These are phyloP conservation scores for Microcaecilia unicolor DNA, from an alignment of 2,797 vertebrate species.

Conservation along the genomic window DNA sequence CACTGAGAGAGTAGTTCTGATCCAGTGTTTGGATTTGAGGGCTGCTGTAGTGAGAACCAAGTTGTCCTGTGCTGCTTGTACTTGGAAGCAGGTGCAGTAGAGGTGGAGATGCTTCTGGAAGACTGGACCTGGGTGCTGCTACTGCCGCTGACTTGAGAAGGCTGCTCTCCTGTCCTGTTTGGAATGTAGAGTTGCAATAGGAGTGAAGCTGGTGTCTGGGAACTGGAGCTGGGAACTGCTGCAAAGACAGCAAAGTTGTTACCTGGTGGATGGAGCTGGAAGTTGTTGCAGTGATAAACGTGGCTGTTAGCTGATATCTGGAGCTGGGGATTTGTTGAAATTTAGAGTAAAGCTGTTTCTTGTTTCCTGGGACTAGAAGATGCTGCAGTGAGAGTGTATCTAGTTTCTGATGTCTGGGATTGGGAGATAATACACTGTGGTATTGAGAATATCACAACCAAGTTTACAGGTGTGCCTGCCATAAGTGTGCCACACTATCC, in stretches of 20 bases:
- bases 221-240: conserved; percentile 6
- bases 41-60: background rate
- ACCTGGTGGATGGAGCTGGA: conserved; percentile 1
- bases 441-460: no score
- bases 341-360: background rate
- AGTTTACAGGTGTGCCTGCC: no score
- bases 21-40: background rate
- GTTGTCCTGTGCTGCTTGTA: conserved; percentile 3
- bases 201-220: conserved; percentile 7
- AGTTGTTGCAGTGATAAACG: background rate
- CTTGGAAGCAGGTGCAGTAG: conserved; percentile 6
- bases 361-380: background rate
- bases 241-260: conserved; percentile 20
- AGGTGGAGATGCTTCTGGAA: conserved; percentile 1
- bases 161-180: conserved; percentile 4
- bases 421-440: no score
- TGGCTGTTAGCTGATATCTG: conserved; percentile 5
- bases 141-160: conserved; percentile 5
- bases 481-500: no score
- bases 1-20: conserved; percentile 5
- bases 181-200: conserved; percentile 7
- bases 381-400: background rate
- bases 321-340: background rate
- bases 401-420: background rate
- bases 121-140: conserved; percentile 4